Percentiles rank a stretch among this genome's conserved stretches.
Conservation (phyloP, 2,113 vertebrate species). For the Actenoides lindsayi region DNA sequence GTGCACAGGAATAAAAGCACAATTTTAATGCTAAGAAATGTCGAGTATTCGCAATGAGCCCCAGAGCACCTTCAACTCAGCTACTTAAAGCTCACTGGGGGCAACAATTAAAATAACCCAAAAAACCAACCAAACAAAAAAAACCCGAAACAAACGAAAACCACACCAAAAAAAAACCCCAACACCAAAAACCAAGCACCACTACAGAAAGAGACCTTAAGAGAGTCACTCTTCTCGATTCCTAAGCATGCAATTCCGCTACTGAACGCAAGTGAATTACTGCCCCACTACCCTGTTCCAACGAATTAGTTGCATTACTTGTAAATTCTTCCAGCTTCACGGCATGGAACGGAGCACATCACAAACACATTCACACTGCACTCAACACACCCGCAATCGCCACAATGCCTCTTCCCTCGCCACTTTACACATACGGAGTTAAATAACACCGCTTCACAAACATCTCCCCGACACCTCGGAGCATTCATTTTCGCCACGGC, state of each 20-base stretch:
- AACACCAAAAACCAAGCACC: not conserved
- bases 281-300: constrained; percentile 13
- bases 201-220: not conserved
- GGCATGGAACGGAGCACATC: not conserved
- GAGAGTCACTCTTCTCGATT: not conserved
- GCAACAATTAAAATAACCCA: not conserved
- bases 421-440: not conserved
- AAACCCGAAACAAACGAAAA: not conserved
- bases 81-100: not conserved
- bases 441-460: not conserved
- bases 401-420: not conserved
- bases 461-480: not conserved
- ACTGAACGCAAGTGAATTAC: not conserved
- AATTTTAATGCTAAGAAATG: not conserved
- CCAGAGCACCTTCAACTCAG: not conserved
- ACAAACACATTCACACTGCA: not conserved
- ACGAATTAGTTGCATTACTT: constrained; percentile 32
- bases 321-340: constrained; percentile 22
- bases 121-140: not conserved
- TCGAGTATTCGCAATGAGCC: not conserved
- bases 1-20: not conserved
- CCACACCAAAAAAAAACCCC: too few species aligned
- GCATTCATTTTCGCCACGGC: not conserved
- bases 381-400: not conserved
- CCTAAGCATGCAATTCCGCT: not conserved